Percentiles rank a stretch among this genome's conserved stretches.
These are phyloP conservation scores for Hyperoplus lanceolatus DNA, from an alignment of 2,797 vertebrate genomes.

Conservation along the genomic window DNA sequence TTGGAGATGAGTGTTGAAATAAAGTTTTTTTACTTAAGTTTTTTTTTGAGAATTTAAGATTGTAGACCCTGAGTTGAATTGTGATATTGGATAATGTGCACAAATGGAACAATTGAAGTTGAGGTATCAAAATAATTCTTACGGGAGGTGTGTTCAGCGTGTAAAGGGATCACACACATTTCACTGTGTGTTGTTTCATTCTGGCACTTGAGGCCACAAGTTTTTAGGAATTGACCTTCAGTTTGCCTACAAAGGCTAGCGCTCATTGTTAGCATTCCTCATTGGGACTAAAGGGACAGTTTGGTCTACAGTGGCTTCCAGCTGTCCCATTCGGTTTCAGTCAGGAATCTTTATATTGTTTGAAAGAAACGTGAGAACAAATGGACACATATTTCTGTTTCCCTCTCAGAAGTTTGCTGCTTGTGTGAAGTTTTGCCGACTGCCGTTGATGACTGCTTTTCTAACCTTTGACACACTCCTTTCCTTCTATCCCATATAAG, in stretches of 20 bases:
- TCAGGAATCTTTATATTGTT: constrained; percentile 41
- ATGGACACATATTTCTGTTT: constrained; percentile 38
- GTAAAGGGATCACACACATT: constrained; percentile 35
- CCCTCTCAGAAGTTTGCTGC: constrained; percentile 2
- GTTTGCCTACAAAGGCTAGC: constrained; percentile 37
- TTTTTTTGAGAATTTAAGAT: no score
- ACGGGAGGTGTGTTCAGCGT: constrained; percentile 11
- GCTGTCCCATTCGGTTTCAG: constrained; percentile 21
- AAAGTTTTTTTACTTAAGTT: no score
- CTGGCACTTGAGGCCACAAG: constrained; percentile 38
- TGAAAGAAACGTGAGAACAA: constrained; percentile 21
- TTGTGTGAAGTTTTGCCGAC: constrained; percentile 14
- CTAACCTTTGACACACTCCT: not conserved
- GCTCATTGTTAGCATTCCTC: constrained; percentile 59
- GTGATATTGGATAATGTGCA: not conserved
- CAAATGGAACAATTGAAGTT: not conserved
- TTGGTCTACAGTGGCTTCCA: not conserved
- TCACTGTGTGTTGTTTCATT: constrained; percentile 39
- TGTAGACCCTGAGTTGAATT: no score
- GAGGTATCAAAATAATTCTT: constrained; percentile 14
- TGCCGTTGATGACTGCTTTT: not conserved
- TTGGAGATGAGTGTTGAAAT: not conserved
- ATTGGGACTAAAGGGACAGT: constrained; percentile 27
- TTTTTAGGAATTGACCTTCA: constrained; percentile 36
- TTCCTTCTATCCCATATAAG: not conserved